Conservation (phyloP, 2,797 vertebrate species). For the Pterois miles region DNA sequence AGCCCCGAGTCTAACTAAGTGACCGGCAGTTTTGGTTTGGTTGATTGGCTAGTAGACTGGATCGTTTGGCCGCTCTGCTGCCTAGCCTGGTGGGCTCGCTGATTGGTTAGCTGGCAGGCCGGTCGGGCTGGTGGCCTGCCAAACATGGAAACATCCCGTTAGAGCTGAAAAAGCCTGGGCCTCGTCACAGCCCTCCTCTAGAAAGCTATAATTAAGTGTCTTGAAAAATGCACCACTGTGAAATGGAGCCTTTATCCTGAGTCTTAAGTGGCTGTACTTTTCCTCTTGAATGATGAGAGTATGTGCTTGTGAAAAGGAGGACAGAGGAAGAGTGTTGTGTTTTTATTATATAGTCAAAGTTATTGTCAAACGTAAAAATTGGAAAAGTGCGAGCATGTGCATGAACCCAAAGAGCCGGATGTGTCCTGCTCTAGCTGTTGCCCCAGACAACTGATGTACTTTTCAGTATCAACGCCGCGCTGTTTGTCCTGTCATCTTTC, state of each 20-base stretch:
- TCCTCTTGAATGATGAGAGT: constrained; percentile 78
- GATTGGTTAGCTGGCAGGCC: constrained; percentile 70
- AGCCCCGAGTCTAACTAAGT: background rate
- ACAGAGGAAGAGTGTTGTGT: constrained; percentile 12
- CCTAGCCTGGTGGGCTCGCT: constrained; percentile 56
- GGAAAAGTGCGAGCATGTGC: background rate
- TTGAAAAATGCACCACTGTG: constrained; percentile 87
- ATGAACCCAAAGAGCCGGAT: background rate
- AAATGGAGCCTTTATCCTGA: constrained; percentile 83
- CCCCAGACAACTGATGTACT: constrained; percentile 30
- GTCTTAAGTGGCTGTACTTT: constrained; percentile 83
- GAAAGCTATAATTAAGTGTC: constrained; percentile 88
- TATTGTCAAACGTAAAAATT: background rate
- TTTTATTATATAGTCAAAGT: constrained; percentile 29
- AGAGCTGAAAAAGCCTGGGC: constrained; percentile 80
- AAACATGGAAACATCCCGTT: constrained; percentile 88
- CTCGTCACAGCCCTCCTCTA: constrained; percentile 80
- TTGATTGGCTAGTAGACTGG: constrained; percentile 46
- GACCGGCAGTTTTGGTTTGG: constrained; percentile 16
- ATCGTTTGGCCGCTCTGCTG: constrained; percentile 29
- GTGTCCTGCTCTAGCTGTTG: constrained; percentile 1
- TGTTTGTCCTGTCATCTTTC: constrained; percentile 60
- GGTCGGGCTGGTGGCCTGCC: constrained; percentile 68
- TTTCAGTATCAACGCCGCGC: constrained; percentile 45
- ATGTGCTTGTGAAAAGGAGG: constrained; percentile 44